Evolutionary conservation across 2,888 invertebrate species (phyloP).

Genomic region (Scaptomyza parva): DNA sequence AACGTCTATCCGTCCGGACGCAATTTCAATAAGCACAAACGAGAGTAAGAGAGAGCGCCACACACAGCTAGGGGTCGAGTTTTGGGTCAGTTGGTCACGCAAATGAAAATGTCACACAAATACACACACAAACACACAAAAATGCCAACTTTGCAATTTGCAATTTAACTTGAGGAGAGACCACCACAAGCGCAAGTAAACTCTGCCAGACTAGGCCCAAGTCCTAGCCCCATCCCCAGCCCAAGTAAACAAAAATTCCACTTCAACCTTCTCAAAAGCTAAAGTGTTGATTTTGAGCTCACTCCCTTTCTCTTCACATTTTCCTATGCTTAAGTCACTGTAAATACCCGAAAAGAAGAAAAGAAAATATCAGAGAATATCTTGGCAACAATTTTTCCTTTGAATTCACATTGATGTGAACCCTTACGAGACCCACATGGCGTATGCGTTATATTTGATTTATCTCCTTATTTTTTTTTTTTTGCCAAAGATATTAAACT

Average conservation of each 20-base stretch:
- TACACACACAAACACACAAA: constrained; percentile 6
- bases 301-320: constrained; percentile 5
- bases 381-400: constrained; percentile 34
- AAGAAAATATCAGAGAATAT: constrained; percentile 17
- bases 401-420: constrained; percentile 48
- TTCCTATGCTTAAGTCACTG: constrained; percentile 21
- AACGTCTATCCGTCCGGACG: background rate
- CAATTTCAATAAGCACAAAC: constrained; percentile 12
- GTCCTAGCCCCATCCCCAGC: constrained; percentile 8
- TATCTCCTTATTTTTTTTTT: constrained; percentile 25
- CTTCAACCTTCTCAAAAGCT: background rate
- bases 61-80: constrained; percentile 65
- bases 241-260: constrained; percentile 39
- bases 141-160: constrained; percentile 79
- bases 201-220: constrained; percentile 37
- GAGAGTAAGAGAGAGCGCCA: constrained; percentile 30
- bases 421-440: constrained; percentile 40
- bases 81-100: constrained; percentile 48
- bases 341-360: constrained; percentile 8
- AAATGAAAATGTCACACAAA: constrained; percentile 69
- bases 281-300: constrained; percentile 65
- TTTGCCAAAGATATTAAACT: constrained; percentile 41
- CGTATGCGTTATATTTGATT: constrained; percentile 63
- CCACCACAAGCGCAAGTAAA: constrained; percentile 71
- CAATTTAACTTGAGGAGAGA: constrained; percentile 58